Evolutionary conservation across 2,888 invertebrate genomes (phyloP), one percentile per base, ranked within the genome.

Genomic region (Pomacea canaliculata): DNA sequence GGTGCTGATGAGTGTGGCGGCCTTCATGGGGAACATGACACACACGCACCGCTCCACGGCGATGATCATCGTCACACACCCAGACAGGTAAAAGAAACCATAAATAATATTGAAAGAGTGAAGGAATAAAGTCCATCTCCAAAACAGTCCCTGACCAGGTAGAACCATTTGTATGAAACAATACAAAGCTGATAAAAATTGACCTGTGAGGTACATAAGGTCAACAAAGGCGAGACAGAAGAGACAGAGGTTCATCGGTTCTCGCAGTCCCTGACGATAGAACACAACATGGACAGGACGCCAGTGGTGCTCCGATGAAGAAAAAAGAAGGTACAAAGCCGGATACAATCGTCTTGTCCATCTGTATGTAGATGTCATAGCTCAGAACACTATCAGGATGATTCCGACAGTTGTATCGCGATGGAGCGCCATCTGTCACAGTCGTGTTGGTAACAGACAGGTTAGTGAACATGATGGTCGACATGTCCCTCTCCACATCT

Each of bases 101-200:
- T 23, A 63, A n/a, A 2, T 10, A 27, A 63, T 16, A 27, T 63
- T 63, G 13, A 63, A 27, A 27, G 10, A 12, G 63, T 63, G 63
- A 23, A 10, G 5, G 9, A n/a, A 12, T n/a, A 63, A 12, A 27
- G n/a, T 23, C 13, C 13, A 63, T 27, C 27, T 63, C 63, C n/a
- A 27, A 7, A 27, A 23, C 63, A 23, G 10, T 27, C 19, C 27
- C 63, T 23, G 63, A n/a, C 10, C 19, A 12, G n/a, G 63, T 1
- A 23, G 1, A 63, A 84, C 81, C 84, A 83, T 71, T 46, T 77
- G 27, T 16, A 23, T n/a, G 63, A 63, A 63, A 19, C 63, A 63
- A 19, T 63, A 63, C 63, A 27, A 27, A 12, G 10, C 63, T 10
- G 23, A 10, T 13, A 63, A 1, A 8, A 63, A 63, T 10, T 16